Conservation (phyloP, 2,888 invertebrate species). For the Melanotus villosus region DNA sequence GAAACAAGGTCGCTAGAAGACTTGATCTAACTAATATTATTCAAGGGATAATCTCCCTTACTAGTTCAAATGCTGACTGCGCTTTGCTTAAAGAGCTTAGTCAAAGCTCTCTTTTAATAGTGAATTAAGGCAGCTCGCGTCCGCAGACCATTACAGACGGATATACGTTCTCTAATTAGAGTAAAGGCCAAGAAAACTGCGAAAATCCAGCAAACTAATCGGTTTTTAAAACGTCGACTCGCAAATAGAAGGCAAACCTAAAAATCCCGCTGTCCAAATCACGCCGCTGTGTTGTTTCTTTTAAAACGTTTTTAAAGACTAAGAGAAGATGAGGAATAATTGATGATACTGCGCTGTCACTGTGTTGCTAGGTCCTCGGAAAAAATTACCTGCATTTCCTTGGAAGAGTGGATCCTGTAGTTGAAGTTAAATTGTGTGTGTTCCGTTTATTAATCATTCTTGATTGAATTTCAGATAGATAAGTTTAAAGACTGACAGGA, state of each 20-base stretch:
- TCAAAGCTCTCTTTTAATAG: slow-evolving; percentile 42
- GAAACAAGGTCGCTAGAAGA: too few species aligned
- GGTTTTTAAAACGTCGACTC: slow-evolving; percentile 18
- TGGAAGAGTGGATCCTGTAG: not conserved
- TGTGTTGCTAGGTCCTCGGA: not conserved
- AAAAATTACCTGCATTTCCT: not conserved
- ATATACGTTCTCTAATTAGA: slow-evolving; percentile 42
- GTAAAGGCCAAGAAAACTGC: slow-evolving; percentile 32
- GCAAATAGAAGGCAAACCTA: not conserved
- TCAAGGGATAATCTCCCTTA: slow-evolving; percentile 29
- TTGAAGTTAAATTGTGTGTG: not conserved
- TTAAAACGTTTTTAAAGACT: not conserved
- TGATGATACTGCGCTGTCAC: slow-evolving; percentile 13
- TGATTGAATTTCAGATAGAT: too few species aligned
- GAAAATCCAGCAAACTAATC: slow-evolving; percentile 37
- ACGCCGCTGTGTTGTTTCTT: slow-evolving; percentile 10
- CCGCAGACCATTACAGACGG: slow-evolving; percentile 41
- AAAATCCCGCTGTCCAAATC: slow-evolving; percentile 6
- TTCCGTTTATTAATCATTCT: too few species aligned
- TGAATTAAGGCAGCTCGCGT: slow-evolving; percentile 44
- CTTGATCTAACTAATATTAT: slow-evolving; percentile 24
- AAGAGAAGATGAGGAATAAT: not conserved
- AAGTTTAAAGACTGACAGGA: too few species aligned
- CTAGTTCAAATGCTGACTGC: slow-evolving; percentile 40
- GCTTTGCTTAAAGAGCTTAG: slow-evolving; percentile 45